These are phyloP conservation scores for Campaea margaritaria DNA, from an alignment of 2,888 invertebrate species.

Conservation along the genomic window DNA sequence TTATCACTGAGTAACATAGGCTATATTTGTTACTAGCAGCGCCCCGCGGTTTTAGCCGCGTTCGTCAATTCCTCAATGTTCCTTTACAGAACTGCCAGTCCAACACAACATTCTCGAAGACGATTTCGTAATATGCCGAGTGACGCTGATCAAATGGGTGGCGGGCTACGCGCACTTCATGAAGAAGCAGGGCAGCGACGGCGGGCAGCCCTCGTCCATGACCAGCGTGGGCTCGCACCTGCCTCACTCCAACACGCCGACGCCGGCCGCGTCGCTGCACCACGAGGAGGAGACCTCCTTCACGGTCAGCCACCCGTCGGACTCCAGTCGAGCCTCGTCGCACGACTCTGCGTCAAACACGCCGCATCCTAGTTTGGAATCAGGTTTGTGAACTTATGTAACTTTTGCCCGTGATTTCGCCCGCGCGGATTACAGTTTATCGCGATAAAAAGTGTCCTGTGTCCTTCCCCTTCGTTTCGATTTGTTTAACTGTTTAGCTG, in stretches of 20 bases:
- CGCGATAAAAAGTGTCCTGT: too few species aligned
- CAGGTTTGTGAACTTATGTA: slow-evolving; percentile 83
- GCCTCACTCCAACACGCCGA: slow-evolving; percentile 72
- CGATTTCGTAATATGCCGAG: slow-evolving; percentile 90
- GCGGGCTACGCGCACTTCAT: slow-evolving; percentile 93
- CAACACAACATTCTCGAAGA: slow-evolving; percentile 90
- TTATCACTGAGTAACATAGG: too few species aligned
- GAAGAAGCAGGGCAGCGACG: slow-evolving; percentile 85
- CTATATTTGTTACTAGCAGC: too few species aligned
- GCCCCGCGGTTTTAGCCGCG: too few species aligned
- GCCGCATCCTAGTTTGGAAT: slow-evolving; percentile 86
- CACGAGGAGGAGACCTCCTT: slow-evolving; percentile 82
- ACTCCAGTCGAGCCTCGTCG: slow-evolving; percentile 80
- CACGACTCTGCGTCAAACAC: slow-evolving; percentile 82
- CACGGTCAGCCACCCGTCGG: slow-evolving; percentile 77
- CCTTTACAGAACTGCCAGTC: slow-evolving; percentile 88
- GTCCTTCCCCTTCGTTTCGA: too few species aligned
- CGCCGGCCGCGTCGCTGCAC: slow-evolving; percentile 70
- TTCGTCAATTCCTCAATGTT: too few species aligned
- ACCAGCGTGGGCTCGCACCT: slow-evolving; percentile 75
- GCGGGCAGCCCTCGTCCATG: slow-evolving; percentile 78
- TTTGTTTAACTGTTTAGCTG: too few species aligned
- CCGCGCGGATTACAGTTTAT: too few species aligned
- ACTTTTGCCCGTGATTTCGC: too few species aligned
- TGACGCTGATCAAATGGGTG: slow-evolving; percentile 95